Evolutionary conservation across 2,797 vertebrate genomes (phyloP).

Genomic region (Taenioides sp.): DNA sequence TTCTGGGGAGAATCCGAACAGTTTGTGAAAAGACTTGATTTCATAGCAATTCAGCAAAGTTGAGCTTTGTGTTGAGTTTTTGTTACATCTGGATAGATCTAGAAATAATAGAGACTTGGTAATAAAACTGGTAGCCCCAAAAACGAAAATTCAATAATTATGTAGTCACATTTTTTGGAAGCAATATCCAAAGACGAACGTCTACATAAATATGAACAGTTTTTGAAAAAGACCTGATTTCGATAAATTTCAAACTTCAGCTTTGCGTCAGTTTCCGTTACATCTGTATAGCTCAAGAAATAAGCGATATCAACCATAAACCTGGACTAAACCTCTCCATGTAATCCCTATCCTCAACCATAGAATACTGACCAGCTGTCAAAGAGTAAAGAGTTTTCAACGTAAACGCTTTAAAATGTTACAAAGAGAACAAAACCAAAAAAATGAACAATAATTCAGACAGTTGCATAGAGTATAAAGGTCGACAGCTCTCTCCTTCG

Average conservation of each 20-base stretch:
- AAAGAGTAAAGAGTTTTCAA: too few species aligned
- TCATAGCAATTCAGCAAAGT: too few species aligned
- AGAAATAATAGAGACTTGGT: neutral
- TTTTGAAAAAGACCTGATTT: neutral
- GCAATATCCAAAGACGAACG: neutral
- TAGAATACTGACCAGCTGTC: neutral
- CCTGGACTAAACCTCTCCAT: neutral
- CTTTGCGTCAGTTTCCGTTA: neutral
- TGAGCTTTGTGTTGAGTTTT: too few species aligned
- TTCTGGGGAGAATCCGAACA: too few species aligned
- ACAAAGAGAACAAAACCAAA: neutral
- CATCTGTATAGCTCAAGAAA: neutral
- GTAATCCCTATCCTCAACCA: neutral
- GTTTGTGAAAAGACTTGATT: too few species aligned
- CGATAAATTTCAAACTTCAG: neutral
- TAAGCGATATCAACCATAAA: neutral
- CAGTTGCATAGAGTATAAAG: conserved; percentile 84
- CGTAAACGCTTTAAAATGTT: neutral
- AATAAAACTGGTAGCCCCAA: conserved; percentile 31
- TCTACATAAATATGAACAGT: neutral
- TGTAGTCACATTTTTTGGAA: too few species aligned
- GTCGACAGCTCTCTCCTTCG: conserved; percentile 79
- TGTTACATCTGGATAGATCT: too few species aligned
- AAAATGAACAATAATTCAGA: conserved; percentile 32
- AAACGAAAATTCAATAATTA: conserved; percentile 3